These are phyloP conservation scores for Hemichromis elongatus DNA, from an alignment of 2,113 vertebrate species.

Conservation along the genomic window DNA sequence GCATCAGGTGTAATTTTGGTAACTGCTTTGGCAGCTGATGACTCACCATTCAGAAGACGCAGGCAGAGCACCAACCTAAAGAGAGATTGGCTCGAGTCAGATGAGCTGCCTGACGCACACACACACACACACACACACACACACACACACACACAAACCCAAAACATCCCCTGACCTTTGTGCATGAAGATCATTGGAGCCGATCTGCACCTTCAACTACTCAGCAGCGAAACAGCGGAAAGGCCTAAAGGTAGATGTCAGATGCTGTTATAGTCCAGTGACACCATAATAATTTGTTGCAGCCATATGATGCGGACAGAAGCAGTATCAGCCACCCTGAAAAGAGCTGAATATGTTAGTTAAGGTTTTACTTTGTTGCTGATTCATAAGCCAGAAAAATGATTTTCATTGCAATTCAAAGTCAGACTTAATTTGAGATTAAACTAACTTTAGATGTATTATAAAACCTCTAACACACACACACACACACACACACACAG, in stretches of 20 bases:
- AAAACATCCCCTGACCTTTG: slow-evolving; percentile 52
- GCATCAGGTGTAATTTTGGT: slow-evolving; percentile 72
- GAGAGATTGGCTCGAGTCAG: slow-evolving; percentile 4
- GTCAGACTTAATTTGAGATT: neutral
- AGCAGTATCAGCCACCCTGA: neutral
- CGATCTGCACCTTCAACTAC: slow-evolving; percentile 19
- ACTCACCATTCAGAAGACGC: slow-evolving; percentile 45
- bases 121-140: too few species aligned
- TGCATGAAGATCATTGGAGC: slow-evolving; percentile 51
- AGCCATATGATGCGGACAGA: neutral
- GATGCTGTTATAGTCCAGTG: slow-evolving; percentile 1
- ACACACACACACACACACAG: neutral
- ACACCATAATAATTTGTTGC: neutral
- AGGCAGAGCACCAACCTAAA: slow-evolving; percentile 10
- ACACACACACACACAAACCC: neutral
- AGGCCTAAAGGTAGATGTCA: slow-evolving; percentile 7
- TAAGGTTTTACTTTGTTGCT: neutral
- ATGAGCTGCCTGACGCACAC: neutral
- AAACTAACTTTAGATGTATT: neutral
- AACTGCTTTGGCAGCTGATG: slow-evolving; percentile 61
- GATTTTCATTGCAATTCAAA: neutral
- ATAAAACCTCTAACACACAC: neutral
- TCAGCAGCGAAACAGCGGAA: neutral
- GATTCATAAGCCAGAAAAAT: neutral
- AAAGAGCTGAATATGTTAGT: neutral